phyloP scores from a whole-genome alignment of 2,113 vertebrate species.

The Coturnix japonica region DNA sequence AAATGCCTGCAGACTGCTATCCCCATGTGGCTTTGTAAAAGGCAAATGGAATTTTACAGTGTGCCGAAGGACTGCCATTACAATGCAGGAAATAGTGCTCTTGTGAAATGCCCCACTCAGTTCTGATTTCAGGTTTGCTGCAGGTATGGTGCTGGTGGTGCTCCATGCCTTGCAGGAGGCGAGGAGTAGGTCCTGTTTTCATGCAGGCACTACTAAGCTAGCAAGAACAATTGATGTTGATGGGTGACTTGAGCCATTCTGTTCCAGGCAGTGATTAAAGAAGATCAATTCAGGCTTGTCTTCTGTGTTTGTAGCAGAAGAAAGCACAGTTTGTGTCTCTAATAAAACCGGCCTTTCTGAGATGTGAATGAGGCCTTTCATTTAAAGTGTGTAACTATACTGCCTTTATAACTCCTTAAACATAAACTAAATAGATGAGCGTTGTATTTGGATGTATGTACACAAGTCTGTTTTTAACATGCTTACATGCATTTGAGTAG shows the following conservation, averaged over 20 bases:
- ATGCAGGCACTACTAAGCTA: neutral
- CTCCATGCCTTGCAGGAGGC: neutral
- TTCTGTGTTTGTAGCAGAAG: neutral
- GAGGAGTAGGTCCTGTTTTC: neutral
- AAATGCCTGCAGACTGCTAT: accelerated
- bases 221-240: neutral
- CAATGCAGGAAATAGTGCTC: neutral
- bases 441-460: neutral
- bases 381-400: neutral
- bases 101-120: too few relatives aligned
- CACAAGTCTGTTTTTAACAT: neutral
- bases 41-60: neutral
- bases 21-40: neutral
- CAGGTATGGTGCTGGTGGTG: neutral
- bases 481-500: neutral
- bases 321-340: constrained; percentile 1
- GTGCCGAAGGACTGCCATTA: neutral
- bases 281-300: neutral
- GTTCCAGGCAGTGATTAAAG: constrained; percentile 32
- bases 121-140: neutral
- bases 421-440: neutral
- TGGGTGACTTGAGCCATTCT: neutral
- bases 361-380: constrained; percentile 21
- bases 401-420: neutral
- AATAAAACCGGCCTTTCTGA: neutral